A percentile compares a stretch with the other conserved stretches of the same genome.
phyloP scores from a whole-genome alignment of 2,888 invertebrate genomes.

The Autographa pulchrina region DNA sequence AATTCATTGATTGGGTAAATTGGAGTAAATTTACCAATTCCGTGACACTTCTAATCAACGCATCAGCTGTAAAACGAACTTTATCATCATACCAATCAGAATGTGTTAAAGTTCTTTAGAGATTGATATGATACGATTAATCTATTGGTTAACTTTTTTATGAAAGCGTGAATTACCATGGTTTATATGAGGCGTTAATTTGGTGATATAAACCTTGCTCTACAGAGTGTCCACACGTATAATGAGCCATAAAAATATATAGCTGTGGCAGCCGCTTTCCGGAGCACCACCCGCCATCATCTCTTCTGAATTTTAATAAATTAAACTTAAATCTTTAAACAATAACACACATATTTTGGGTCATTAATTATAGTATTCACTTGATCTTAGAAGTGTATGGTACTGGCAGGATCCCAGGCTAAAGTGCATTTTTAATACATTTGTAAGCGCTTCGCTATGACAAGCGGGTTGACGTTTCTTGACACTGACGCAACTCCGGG shows the following conservation, averaged over 20 bases:
- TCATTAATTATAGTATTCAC: too few species aligned
- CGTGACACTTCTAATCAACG: neutral
- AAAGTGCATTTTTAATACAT: constrained; percentile 16
- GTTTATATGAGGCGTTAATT: constrained; percentile 75
- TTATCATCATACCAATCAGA: neutral
- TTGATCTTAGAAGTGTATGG: too few species aligned
- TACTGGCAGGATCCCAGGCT: neutral
- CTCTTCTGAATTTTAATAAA: constrained; percentile 19
- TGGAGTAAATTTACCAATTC: constrained; percentile 6
- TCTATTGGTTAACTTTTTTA: constrained; percentile 37
- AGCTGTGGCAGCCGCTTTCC: constrained; percentile 30
- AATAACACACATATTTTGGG: too few species aligned
- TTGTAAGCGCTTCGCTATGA: too few species aligned
- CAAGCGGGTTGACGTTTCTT: too few species aligned
- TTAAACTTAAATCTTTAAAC: too few species aligned
- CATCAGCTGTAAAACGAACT: neutral
- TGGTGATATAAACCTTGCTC: constrained; percentile 68
- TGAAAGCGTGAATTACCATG: constrained; percentile 24
- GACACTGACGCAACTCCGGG: too few species aligned
- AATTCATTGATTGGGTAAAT: neutral
- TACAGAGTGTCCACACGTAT: constrained; percentile 66
- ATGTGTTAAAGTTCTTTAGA: constrained; percentile 5
- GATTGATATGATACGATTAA: constrained; percentile 19
- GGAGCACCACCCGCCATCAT: constrained; percentile 29
- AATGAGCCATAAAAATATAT: constrained; percentile 70